Evolutionary conservation across 2,113 vertebrate species (phyloP), one percentile per base, ranked within the genome.

Genomic region (Neofelis nebulosa): DNA sequence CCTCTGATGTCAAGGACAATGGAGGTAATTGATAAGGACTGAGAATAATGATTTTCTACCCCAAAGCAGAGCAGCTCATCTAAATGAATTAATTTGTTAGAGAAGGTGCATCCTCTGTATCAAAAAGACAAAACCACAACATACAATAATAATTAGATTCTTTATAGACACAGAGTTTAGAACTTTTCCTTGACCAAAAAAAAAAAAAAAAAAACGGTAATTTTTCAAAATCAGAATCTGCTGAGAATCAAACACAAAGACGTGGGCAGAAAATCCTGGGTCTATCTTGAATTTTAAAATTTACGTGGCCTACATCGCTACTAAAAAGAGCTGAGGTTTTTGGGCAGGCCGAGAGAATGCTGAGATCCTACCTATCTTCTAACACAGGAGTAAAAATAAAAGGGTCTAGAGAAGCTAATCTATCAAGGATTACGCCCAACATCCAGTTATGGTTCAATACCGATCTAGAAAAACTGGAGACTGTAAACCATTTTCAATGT

Each of bases 171-270:
- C 10, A n/a, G 36, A 36, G 31, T 80, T 89, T 89, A 69, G 85
- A 96, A 95, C 18, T 48, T 5, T 84, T 57, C 29, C 7, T 83
- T 80, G n/a, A 91, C 31, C 13, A 71, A 57, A 73, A 73, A 84
- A 45, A 45, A 45, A 45, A 41, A 38, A 4, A 45, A 45, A 45
- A 45, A 93, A 93, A 96, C 31, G 6, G 61, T 88, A 91, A 57
- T 87, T 95, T 86, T 96, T 93, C 65, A 93, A 91, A 95, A 85
- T 83, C 23, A 71, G 25, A 96, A 93, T 73, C 81, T 97, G 23
- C 52, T 92, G 19, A 86, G 38, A 94, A 69, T n/a, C n/a, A 89
- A 94, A 94, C 55, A 95, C 33, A 87, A 55, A 82, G n/a, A 94
- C 13, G 27, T 55, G 25, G n/a, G 61, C 29, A 61, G 93, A 96